Base-by-base conservation (phyloP, 2,888 invertebrate species). In the Plagodis dolabraria region DNA sequence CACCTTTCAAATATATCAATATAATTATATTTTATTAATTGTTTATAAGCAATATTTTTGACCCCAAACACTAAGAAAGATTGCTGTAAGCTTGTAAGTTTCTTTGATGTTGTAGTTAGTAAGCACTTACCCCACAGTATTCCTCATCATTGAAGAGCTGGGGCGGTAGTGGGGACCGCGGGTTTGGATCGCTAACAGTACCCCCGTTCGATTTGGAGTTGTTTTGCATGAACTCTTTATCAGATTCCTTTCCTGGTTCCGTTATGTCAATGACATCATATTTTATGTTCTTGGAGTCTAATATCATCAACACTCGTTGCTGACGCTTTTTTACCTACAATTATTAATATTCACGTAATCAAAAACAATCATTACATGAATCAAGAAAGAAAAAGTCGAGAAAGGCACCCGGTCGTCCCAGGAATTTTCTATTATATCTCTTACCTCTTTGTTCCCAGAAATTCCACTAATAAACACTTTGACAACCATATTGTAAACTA, bases 181-280 rank as follows among this genome's bases (percentile, higher is more conserved):
- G 95, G 76, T 94, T 95, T 40, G 95, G 94, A 80, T 96, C 96
- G 79, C 95, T 94, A 44, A 95, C 95, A 48, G 96, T 96, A 61
- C 94, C 96, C 53, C 95, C 96, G 80, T 94, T 94, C 63, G 95
- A 94, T 68, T 95, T 96, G 53, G 96, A 95, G 85, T 98, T 97
- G 78, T 94, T 95, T 87, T 98, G 97, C 98, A 99, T 98, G 79
- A 97, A 97, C 74, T 97, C 97, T 87, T 98, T 97, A 71, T 97
- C 96, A 60, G 95, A 92, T 86, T 98, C 98, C 82, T 95, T 96
- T 53, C 97, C 97, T 12, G 99, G 98, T 85, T 98, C 98, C 51
- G 99, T 97, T 79, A 99, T 98, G 89, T 99, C 99, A 79, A 99
- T 96, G 63, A 95, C 93, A 85, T 97, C 96, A 87, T 98, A 98